phyloP scores from a whole-genome alignment of 2,113 vertebrate species.

The Lepus americanus region DNA sequence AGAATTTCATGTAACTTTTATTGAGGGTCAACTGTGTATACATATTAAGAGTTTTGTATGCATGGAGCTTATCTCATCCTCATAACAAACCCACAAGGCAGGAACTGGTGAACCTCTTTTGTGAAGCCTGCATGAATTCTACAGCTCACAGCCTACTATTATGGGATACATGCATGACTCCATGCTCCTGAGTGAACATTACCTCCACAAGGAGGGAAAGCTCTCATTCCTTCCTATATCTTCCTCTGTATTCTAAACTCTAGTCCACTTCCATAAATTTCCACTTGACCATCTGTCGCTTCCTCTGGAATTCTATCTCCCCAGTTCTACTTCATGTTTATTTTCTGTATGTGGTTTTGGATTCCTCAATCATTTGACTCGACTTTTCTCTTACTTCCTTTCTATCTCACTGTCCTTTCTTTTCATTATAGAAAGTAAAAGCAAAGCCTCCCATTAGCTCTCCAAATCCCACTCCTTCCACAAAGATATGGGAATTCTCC shows the following conservation, averaged over 20 bases:
- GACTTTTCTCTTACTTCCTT: slow-evolving; percentile 1
- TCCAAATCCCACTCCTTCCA: not conserved
- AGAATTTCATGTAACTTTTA: not conserved
- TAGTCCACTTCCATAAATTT: not conserved
- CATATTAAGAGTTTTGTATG: not conserved
- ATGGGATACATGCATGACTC: not conserved
- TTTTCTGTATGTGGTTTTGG: not conserved
- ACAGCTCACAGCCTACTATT: not conserved
- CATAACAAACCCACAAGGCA: not conserved
- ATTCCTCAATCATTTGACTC: not conserved
- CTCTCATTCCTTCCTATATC: not conserved
- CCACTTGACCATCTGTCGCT: not conserved
- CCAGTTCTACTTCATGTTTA: not conserved
- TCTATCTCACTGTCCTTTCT: not conserved
- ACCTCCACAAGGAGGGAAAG: not conserved
- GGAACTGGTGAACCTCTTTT: not conserved
- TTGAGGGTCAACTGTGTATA: not conserved
- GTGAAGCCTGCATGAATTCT: not conserved
- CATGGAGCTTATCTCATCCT: slow-evolving; percentile 17
- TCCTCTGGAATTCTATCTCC: not conserved
- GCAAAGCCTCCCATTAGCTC: not conserved
- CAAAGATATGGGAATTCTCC: too few species aligned
- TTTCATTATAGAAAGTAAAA: not conserved
- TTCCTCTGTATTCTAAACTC: slow-evolving; percentile 8
- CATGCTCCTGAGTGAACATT: not conserved